Percentiles rank a stretch among this genome's conserved stretches.
phyloP scores from a whole-genome alignment of 2,797 vertebrate species.

The Myotis findleyi region DNA sequence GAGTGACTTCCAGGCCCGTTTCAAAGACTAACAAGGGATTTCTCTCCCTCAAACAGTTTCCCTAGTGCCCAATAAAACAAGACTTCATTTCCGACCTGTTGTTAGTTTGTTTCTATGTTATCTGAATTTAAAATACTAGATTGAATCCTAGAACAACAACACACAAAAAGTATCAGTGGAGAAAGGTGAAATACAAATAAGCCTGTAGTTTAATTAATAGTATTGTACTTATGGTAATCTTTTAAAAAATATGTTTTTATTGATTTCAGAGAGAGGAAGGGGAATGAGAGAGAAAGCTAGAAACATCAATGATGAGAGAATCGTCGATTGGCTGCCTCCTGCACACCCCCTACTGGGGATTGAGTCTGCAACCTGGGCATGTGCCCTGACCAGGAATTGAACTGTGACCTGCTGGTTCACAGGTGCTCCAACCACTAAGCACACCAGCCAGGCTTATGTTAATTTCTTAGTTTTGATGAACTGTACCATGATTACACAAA shows the following conservation, averaged over 20 bases:
- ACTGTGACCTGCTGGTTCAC: no score
- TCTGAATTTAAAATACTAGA: background rate
- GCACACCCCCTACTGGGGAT: no score
- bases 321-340: no score
- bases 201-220: background rate
- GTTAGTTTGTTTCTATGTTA: background rate
- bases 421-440: no score
- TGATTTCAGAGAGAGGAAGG: no score
- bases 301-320: no score
- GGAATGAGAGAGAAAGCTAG: no score
- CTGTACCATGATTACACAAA: background rate
- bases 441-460: background rate
- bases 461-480: background rate
- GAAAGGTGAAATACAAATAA: background rate
- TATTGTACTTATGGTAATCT: background rate
- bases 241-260: no score
- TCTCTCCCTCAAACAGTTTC: background rate
- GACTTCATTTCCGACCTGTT: background rate
- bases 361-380: no score
- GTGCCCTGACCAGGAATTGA: no score
- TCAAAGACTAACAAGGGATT: background rate
- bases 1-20: background rate
- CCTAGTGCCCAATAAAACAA: background rate
- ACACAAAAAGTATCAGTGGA: background rate
- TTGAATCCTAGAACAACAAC: background rate